Percentiles rank a stretch among this genome's conserved stretches.
These are phyloP conservation scores for Rhyacophila evoluta DNA, from an alignment of 2,888 invertebrate genomes.

Conservation along the genomic window DNA sequence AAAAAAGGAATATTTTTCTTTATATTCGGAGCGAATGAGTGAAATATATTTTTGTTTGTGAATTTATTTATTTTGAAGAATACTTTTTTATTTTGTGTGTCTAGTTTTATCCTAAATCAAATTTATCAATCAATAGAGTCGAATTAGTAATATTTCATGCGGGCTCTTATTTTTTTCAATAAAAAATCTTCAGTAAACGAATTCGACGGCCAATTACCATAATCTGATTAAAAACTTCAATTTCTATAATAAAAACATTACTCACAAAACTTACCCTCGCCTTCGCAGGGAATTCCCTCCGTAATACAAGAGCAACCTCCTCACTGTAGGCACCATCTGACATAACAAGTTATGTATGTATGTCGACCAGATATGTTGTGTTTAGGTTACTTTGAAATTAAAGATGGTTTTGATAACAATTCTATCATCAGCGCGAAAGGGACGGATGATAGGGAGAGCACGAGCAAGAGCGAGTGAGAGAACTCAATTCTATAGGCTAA, in stretches of 20 bases:
- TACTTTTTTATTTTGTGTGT: no score
- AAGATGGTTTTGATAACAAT: conserved; percentile 74
- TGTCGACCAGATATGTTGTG: conserved; percentile 54
- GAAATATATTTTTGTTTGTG: no score
- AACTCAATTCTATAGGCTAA: conserved; percentile 56
- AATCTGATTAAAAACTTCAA: conserved; percentile 19
- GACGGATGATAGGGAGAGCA: conserved; percentile 61
- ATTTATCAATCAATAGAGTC: no score
- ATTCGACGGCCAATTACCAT: not conserved
- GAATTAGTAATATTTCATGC: no score
- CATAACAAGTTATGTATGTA: conserved; percentile 43
- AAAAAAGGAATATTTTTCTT: no score
- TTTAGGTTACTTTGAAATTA: conserved; percentile 66
- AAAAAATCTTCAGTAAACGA: no score
- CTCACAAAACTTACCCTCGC: conserved; percentile 19
- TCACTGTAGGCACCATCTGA: conserved; percentile 31
- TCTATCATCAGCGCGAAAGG: conserved; percentile 67
- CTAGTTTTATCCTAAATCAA: no score
- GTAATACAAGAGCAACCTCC: conserved; percentile 14
- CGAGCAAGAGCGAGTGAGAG: conserved; percentile 56
- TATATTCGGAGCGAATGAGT: no score
- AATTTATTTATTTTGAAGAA: no score
- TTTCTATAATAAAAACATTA: conserved; percentile 18
- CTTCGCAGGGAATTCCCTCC: not conserved
- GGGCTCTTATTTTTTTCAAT: no score